phyloP scores from a whole-genome alignment of 2,888 invertebrate species.

The Aleiodes alternator region DNA sequence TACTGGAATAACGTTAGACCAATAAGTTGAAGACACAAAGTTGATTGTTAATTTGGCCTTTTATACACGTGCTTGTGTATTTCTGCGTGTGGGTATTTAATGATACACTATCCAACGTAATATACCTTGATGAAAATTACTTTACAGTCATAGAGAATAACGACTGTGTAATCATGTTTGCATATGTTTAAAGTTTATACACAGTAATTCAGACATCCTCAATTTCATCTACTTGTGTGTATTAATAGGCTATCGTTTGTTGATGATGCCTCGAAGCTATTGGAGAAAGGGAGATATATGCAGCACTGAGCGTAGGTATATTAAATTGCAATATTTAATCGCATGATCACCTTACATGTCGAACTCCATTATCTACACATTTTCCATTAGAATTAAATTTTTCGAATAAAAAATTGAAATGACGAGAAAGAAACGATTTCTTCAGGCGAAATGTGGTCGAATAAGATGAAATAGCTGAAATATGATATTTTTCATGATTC shows the following conservation, averaged over 20 bases:
- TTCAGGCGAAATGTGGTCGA: too few species aligned
- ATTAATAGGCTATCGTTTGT: conserved; percentile 23
- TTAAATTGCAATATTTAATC: conserved; percentile 28
- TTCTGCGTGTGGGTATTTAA: conserved; percentile 8
- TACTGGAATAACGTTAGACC: too few species aligned
- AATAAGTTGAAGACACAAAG: too few species aligned
- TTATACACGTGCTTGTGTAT: background rate
- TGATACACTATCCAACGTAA: conserved; percentile 1
- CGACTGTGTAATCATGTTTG: conserved; percentile 30
- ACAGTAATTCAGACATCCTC: conserved; percentile 21
- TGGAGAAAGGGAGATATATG: background rate
- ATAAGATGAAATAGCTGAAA: too few species aligned
- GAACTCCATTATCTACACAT: conserved; percentile 17
- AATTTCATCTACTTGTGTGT: conserved; percentile 28
- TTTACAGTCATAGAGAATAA: conserved; percentile 15
- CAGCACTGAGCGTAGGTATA: conserved; percentile 10
- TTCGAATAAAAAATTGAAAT: background rate
- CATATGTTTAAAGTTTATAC: conserved; percentile 20
- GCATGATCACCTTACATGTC: conserved; percentile 18
- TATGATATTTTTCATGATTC: too few species aligned
- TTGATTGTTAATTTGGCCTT: background rate
- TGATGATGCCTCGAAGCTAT: too few species aligned
- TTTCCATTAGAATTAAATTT: background rate
- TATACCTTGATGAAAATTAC: conserved; percentile 6
- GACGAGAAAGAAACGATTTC: too few species aligned